Percentiles rank a stretch among this genome's conserved stretches.
Conservation (phyloP, 2,888 invertebrate genomes). For the Operophtera brumata region DNA sequence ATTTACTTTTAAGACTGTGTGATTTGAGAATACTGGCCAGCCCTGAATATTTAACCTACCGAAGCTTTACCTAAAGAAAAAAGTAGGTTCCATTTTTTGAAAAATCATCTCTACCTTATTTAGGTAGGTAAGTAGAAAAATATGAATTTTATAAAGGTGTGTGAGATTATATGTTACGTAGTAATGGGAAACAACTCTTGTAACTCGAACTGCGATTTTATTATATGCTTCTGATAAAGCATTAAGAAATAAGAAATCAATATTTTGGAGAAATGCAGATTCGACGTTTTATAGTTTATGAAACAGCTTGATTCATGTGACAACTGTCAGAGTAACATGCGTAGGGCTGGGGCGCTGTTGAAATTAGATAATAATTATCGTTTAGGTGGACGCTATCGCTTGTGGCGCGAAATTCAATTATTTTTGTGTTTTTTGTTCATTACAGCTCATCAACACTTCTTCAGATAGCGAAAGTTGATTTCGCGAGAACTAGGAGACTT, state of each 20-base stretch:
- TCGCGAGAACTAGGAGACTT: too few species aligned
- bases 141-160: neutral
- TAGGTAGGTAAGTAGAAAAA: neutral
- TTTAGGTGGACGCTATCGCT: too few species aligned
- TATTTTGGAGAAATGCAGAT: conserved; percentile 2
- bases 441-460: too few species aligned
- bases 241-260: neutral
- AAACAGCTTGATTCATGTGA: too few species aligned
- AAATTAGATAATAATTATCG: too few species aligned
- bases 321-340: too few species aligned
- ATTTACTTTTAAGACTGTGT: conserved; percentile 47
- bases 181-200: neutral
- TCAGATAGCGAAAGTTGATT: too few species aligned
- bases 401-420: too few species aligned
- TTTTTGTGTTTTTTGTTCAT: too few species aligned
- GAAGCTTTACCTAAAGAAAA: neutral
- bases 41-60: neutral
- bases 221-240: neutral
- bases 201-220: neutral
- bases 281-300: neutral
- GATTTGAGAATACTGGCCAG: conserved; percentile 43
- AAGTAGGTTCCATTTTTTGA: too few species aligned
- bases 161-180: conserved; percentile 4
- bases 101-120: too few species aligned
- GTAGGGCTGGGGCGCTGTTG: too few species aligned